These are phyloP conservation scores for Anoplius nigerrimus DNA, from an alignment of 2,888 invertebrate species.

Conservation along the genomic window DNA sequence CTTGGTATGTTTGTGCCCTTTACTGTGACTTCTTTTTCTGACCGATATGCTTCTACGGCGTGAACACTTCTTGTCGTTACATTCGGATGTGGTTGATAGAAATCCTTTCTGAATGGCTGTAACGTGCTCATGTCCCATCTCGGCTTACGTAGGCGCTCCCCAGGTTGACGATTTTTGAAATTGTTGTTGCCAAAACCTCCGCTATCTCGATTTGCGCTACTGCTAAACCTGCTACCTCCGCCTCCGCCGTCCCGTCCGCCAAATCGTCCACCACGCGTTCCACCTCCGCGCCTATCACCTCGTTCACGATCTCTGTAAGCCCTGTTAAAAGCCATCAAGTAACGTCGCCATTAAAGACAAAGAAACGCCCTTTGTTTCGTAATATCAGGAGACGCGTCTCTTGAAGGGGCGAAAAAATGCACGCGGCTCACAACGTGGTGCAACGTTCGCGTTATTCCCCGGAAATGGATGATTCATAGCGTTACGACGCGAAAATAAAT, in stretches of 20 bases:
- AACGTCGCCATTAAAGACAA: neutral
- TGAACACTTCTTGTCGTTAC: slow-evolving; percentile 81
- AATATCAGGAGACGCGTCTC: too few species aligned
- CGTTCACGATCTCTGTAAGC: slow-evolving; percentile 71
- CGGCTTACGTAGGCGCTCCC: slow-evolving; percentile 88
- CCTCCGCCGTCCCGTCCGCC: slow-evolving; percentile 75
- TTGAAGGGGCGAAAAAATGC: too few species aligned
- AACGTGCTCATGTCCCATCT: slow-evolving; percentile 90
- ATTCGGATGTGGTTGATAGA: slow-evolving; percentile 89
- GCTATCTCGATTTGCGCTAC: slow-evolving; percentile 72
- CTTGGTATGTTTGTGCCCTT: slow-evolving; percentile 89
- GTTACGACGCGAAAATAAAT: too few species aligned
- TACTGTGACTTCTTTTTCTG: slow-evolving; percentile 90
- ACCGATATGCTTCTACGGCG: slow-evolving; percentile 87
- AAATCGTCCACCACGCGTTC: slow-evolving; percentile 72
- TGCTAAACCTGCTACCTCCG: slow-evolving; percentile 59
- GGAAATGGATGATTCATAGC: too few species aligned
- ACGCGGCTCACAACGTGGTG: too few species aligned
- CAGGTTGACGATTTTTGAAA: slow-evolving; percentile 83
- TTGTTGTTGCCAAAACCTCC: slow-evolving; percentile 69
- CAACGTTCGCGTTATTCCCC: too few species aligned
- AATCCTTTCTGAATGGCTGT: slow-evolving; percentile 94
- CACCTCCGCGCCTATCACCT: slow-evolving; percentile 64
- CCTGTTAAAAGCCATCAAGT: slow-evolving; percentile 50
- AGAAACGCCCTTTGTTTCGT: too few species aligned